A percentile compares a stretch with the other conserved stretches of the same genome.
phyloP scores from a whole-genome alignment of 2,113 vertebrate species.

The Scalopus aquaticus region DNA sequence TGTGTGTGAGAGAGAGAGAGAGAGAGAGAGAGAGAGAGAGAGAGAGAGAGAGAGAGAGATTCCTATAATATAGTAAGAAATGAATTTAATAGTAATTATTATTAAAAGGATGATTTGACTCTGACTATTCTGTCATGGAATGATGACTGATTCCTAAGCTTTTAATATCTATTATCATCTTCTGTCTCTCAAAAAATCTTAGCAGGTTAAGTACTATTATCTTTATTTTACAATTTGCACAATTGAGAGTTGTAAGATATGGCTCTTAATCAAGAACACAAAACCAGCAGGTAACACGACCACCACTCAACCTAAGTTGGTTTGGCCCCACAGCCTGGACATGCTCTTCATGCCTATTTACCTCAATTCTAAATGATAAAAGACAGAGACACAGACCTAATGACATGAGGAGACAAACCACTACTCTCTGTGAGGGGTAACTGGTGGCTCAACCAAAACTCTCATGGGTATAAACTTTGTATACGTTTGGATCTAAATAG shows the following conservation, averaged over 20 bases:
- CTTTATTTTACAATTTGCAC: not conserved
- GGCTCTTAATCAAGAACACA: not conserved
- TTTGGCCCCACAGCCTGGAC: not conserved
- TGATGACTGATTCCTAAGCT: not conserved
- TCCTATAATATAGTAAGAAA: not conserved
- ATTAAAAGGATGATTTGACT: not conserved
- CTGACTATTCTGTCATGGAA: not conserved
- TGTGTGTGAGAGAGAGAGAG: not conserved
- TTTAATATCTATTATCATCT: not conserved
- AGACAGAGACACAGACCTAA: not conserved
- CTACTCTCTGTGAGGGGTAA: not conserved
- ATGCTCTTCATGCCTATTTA: not conserved
- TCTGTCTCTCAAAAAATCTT: not conserved
- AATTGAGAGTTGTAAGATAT: not conserved
- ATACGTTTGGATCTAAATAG: not conserved
- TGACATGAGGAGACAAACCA: not conserved
- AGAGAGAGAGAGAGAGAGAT: not conserved
- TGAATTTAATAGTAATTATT: not conserved
- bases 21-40: not conserved
- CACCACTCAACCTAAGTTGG: not conserved
- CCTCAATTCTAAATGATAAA: not conserved
- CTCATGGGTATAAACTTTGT: not conserved
- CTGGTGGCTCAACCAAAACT: not conserved
- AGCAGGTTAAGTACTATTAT: not conserved
- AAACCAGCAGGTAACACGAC: not conserved